Conservation (phyloP, 2,888 invertebrate genomes). For the Arrhopalites spinosus region DNA sequence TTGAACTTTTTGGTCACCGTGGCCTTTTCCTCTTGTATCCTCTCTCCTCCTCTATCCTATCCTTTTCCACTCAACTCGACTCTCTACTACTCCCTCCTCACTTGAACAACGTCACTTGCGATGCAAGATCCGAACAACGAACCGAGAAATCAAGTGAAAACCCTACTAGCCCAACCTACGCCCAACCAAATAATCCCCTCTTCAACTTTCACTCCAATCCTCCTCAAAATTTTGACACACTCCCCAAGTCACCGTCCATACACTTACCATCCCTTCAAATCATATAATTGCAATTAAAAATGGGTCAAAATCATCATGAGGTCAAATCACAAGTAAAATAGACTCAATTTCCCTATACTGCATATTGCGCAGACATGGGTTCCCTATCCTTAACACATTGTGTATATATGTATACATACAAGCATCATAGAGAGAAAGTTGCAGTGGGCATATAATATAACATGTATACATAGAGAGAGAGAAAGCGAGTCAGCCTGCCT, state of each 20-base stretch:
- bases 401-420: not conserved
- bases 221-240: not conserved
- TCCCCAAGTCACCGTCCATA: not conserved
- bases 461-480: constrained; percentile 12
- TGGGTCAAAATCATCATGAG: too few relatives aligned
- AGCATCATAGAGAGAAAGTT: not conserved
- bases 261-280: not conserved
- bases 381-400: not conserved
- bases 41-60: constrained; percentile 27
- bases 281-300: not conserved
- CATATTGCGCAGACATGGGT: not conserved
- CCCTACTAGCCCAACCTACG: constrained; percentile 22
- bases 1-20: constrained; percentile 49
- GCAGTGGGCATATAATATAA: not conserved
- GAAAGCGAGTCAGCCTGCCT: constrained; percentile 2
- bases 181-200: constrained; percentile 39
- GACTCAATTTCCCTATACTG: not conserved
- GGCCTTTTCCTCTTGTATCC: constrained; percentile 44
- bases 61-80: constrained; percentile 31
- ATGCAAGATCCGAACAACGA: constrained; percentile 16
- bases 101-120: constrained; percentile 31
- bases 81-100: constrained; percentile 24
- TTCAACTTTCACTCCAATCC: not conserved
- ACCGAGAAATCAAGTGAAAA: constrained; percentile 17
- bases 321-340: too few relatives aligned